A percentile compares a stretch with the other conserved stretches of the same genome.
These are phyloP conservation scores for Leptinotarsa undecemlineata DNA, from an alignment of 1,140 invertebrate species.

Conservation along the genomic window DNA sequence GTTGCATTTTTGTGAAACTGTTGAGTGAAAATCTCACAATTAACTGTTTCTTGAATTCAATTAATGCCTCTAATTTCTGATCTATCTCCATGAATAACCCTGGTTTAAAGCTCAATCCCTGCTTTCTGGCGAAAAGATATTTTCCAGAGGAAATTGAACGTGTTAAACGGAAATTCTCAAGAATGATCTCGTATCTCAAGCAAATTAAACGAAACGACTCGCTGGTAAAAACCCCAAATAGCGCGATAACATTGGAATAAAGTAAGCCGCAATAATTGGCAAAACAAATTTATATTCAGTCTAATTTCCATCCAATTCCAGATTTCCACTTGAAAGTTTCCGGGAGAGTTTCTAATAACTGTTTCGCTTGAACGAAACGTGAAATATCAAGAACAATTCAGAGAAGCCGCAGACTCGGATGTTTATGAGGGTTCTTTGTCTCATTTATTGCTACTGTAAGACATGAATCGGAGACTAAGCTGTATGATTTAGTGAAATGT, in stretches of 20 bases:
- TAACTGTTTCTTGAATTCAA: background rate
- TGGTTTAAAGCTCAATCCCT: background rate
- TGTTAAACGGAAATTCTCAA: conserved; percentile 4
- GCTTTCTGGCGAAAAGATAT: background rate
- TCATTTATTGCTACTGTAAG: background rate
- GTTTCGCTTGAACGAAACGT: background rate
- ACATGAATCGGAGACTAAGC: background rate
- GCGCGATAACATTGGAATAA: conserved; percentile 13
- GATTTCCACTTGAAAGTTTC: conserved; percentile 1
- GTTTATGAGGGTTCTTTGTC: background rate
- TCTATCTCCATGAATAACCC: background rate
- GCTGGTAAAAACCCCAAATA: conserved; percentile 8
- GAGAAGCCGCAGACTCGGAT: background rate
- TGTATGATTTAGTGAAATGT: no score
- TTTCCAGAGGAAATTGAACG: background rate
- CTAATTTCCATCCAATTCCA: conserved; percentile 23
- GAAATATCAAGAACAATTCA: conserved; percentile 8
- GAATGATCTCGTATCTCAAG: conserved; percentile 16
- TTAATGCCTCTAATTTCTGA: no score
- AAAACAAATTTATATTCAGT: conserved; percentile 28
- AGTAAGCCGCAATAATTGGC: conserved; percentile 21
- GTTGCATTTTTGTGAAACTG: no score
- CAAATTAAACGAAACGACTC: conserved; percentile 9
- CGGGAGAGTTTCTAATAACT: conserved; percentile 9
- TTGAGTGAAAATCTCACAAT: background rate